A percentile compares a stretch with the other conserved stretches of the same genome.
Evolutionary conservation across 2,113 vertebrate genomes (phyloP).

Genomic region (Amblyopsis rosae): DNA sequence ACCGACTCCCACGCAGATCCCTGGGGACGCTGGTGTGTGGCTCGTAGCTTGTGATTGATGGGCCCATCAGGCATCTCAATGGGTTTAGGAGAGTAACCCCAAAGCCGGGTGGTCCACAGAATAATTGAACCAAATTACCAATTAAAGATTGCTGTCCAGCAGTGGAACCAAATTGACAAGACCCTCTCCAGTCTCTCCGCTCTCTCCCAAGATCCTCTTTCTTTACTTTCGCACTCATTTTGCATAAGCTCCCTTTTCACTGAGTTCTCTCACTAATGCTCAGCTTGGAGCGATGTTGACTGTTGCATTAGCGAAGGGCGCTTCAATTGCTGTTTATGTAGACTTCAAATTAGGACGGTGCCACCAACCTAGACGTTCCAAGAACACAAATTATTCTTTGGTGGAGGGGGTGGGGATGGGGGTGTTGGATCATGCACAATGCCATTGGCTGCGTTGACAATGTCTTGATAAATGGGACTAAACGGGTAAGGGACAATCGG

Average conservation of each 20-base stretch:
- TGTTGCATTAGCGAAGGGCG: slow-evolving; percentile 20
- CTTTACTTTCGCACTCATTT: slow-evolving; percentile 41
- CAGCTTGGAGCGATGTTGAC: slow-evolving; percentile 16
- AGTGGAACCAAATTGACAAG: slow-evolving; percentile 34
- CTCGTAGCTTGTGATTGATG: slow-evolving; percentile 57
- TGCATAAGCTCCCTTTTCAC: slow-evolving; percentile 54
- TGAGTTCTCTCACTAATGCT: slow-evolving; percentile 24
- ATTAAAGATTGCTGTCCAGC: slow-evolving; percentile 58
- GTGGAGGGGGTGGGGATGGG: slow-evolving; percentile 39
- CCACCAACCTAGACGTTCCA: slow-evolving; percentile 22
- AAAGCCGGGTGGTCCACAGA: slow-evolving; percentile 55
- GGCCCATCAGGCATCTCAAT: slow-evolving; percentile 38
- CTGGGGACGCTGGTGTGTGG: slow-evolving; percentile 40
- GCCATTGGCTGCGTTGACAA: slow-evolving; percentile 53
- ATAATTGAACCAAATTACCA: slow-evolving; percentile 56
- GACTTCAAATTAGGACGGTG: slow-evolving; percentile 30
- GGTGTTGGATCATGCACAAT: slow-evolving; percentile 45
- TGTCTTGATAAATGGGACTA: slow-evolving; percentile 59
- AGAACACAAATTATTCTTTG: slow-evolving; percentile 50
- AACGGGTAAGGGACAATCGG: slow-evolving; percentile 56
- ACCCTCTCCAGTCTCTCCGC: slow-evolving; percentile 14
- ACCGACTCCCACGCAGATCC: slow-evolving; percentile 35
- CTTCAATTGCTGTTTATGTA: slow-evolving; percentile 31
- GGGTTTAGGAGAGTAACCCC: slow-evolving; percentile 27
- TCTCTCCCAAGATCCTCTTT: slow-evolving; percentile 4